These are phyloP conservation scores for Xerus inauris DNA, from an alignment of 2,113 vertebrate genomes.

Conservation along the genomic window DNA sequence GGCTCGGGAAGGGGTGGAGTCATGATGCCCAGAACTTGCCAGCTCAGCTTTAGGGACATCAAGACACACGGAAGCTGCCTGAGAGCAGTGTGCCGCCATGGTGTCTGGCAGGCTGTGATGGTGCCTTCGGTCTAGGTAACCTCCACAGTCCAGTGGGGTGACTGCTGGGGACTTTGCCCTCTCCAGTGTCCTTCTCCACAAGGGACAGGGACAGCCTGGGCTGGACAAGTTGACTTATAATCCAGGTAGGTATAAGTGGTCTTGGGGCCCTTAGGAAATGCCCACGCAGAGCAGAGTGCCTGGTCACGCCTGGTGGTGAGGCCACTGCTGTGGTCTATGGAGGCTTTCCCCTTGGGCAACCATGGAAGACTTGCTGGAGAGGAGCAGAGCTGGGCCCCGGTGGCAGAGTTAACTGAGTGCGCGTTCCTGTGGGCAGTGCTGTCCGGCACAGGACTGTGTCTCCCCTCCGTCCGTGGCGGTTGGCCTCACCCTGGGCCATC, in stretches of 20 bases:
- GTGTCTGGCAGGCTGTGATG: no score
- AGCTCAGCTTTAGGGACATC: background rate
- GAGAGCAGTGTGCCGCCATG: no score
- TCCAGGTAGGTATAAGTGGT: no score
- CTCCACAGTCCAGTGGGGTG: fast-evolving
- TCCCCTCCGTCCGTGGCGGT: background rate
- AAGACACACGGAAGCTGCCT: fast-evolving
- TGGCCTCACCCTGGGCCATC: background rate
- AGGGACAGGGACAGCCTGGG: background rate
- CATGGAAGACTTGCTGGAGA: background rate
- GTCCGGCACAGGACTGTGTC: no score
- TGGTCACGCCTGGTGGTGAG: fast-evolving
- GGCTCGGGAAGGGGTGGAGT: background rate
- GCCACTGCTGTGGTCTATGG: fast-evolving
- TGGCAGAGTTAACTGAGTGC: no score
- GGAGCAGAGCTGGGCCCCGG: no score
- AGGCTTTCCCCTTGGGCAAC: fast-evolving
- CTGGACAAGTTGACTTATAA: no score
- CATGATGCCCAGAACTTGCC: background rate
- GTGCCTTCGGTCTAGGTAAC: background rate
- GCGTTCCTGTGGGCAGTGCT: background rate
- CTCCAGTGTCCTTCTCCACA: fast-evolving
- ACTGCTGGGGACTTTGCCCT: background rate
- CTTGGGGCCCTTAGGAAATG: background rate
- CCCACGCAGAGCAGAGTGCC: fast-evolving